Percentiles rank a stretch among this genome's conserved stretches.
These are phyloP conservation scores for Spialia ferax DNA, from an alignment of 2,888 invertebrate species.

Conservation along the genomic window DNA sequence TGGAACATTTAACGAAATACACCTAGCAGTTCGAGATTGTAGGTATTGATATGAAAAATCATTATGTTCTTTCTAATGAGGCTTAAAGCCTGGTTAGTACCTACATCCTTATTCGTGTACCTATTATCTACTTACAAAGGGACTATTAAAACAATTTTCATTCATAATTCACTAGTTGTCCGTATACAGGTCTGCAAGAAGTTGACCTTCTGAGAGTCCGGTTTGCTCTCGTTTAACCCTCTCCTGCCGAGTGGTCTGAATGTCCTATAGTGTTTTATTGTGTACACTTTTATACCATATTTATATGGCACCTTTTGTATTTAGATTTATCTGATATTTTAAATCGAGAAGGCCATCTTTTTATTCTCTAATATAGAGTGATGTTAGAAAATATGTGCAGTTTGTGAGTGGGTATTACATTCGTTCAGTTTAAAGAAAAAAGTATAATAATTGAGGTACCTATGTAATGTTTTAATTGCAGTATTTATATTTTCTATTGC, in stretches of 20 bases:
- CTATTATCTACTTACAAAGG: background rate
- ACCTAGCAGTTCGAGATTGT: too few relatives aligned
- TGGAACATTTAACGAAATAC: too few relatives aligned
- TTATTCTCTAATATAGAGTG: too few relatives aligned
- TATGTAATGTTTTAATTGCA: too few relatives aligned
- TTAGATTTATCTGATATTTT: too few relatives aligned
- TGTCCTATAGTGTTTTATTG: background rate
- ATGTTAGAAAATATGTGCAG: too few relatives aligned
- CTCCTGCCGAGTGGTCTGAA: conserved; percentile 2
- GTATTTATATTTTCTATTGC: too few relatives aligned
- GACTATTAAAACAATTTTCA: conserved; percentile 29
- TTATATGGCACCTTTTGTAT: background rate
- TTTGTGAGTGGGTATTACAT: too few relatives aligned
- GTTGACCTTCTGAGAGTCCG: conserved; percentile 37
- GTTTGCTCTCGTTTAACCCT: conserved; percentile 36
- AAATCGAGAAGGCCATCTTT: too few relatives aligned
- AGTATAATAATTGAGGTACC: too few relatives aligned
- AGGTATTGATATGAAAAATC: too few relatives aligned
- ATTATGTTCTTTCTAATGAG: background rate
- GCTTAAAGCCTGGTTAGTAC: background rate
- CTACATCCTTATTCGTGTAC: background rate
- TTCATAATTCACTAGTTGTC: conserved; percentile 39
- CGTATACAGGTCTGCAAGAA: conserved; percentile 25
- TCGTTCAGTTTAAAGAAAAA: too few relatives aligned
- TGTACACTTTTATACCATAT: background rate